A percentile compares a stretch with the other conserved stretches of the same genome.
Conservation (phyloP, 1,140 invertebrate species). For the Orchestia grillus region DNA sequence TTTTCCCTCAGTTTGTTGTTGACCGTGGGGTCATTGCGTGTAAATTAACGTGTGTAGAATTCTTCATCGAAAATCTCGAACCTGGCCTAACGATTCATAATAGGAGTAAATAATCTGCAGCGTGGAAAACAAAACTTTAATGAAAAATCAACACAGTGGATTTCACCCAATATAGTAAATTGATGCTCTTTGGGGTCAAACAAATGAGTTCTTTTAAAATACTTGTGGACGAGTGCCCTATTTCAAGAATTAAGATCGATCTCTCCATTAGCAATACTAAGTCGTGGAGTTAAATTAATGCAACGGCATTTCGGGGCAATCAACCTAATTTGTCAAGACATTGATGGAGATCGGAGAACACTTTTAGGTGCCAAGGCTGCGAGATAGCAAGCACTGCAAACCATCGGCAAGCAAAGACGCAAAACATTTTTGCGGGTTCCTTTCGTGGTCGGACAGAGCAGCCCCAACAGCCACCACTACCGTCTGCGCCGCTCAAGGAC, state of each 20-base stretch:
- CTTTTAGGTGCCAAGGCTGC: not conserved
- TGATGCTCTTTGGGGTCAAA: not conserved
- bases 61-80: not conserved
- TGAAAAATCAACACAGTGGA: not conserved
- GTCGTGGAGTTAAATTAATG: not conserved
- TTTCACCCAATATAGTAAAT: not conserved
- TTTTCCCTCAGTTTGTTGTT: not conserved
- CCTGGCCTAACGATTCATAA: not conserved
- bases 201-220: not conserved
- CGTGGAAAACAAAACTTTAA: not conserved
- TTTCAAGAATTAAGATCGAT: not conserved
- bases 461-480: not conserved
- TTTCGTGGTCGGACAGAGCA: not conserved
- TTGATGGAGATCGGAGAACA: not conserved
- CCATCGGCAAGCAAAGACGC: conserved; percentile 15
- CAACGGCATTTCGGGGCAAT: not conserved
- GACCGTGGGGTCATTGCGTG: not conserved
- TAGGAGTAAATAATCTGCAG: not conserved
- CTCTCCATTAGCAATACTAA: not conserved
- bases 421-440: not conserved
- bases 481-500: conserved; percentile 39
- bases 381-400: conserved; percentile 4
- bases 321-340: not conserved
- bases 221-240: not conserved
- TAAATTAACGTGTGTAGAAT: not conserved